These are phyloP conservation scores for Alviniconcha marisindica DNA, from an alignment of 1,140 invertebrate species.

Conservation along the genomic window DNA sequence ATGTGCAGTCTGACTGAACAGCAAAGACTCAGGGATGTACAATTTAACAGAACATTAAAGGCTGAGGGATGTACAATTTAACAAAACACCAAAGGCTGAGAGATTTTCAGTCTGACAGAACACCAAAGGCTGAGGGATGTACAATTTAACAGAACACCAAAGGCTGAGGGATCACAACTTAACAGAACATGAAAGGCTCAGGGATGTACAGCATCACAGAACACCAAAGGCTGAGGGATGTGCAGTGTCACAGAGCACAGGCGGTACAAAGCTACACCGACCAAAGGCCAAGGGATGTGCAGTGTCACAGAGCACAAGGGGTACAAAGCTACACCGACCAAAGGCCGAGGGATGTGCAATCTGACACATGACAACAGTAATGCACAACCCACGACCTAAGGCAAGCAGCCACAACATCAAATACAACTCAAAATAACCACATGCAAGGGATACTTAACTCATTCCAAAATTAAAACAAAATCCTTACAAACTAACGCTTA, in stretches of 20 bases:
- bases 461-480: too few species aligned
- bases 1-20: too few species aligned
- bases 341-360: constrained; percentile 50
- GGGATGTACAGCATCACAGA: neutral
- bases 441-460: too few species aligned
- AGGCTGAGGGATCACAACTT: neutral
- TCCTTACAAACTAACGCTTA: too few species aligned
- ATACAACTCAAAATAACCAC: neutral
- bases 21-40: too few species aligned
- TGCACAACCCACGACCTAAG: constrained; percentile 40
- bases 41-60: neutral
- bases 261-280: neutral
- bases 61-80: neutral
- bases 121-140: too few species aligned
- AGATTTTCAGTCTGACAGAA: too few species aligned
- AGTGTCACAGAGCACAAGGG: constrained; percentile 36
- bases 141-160: neutral
- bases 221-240: neutral
- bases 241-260: neutral
- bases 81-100: too few species aligned
- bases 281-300: constrained; percentile 39
- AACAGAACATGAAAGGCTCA: neutral
- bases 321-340: neutral
- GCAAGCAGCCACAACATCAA: constrained; percentile 33
- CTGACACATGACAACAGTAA: constrained; percentile 35